Conservation (phyloP, 2,797 vertebrate genomes). For the Etheostoma nigrum region DNA sequence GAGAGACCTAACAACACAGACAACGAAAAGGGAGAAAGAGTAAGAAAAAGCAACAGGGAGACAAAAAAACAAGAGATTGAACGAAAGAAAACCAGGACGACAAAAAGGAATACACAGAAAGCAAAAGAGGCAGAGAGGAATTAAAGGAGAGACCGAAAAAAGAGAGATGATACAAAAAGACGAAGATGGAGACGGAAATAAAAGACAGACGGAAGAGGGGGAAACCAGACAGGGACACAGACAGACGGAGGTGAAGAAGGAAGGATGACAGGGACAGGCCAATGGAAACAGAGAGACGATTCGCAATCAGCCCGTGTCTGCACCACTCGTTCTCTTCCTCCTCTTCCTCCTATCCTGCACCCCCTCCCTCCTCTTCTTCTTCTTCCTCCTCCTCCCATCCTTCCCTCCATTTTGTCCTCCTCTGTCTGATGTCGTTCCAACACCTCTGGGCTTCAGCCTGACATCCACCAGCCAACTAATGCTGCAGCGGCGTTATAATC, state of each 20-base stretch:
- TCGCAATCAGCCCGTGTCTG: slow-evolving; percentile 44
- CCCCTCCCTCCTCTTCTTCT: not conserved
- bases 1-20: not conserved
- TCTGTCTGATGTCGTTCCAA: slow-evolving; percentile 71
- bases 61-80: not conserved
- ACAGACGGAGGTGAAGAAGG: slow-evolving; percentile 25
- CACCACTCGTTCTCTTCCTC: slow-evolving; percentile 46
- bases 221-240: not conserved
- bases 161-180: no score
- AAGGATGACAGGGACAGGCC: slow-evolving; percentile 20
- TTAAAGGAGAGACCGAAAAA: no score
- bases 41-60: not conserved
- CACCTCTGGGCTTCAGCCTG: slow-evolving; percentile 67
- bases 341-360: slow-evolving; percentile 35
- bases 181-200: no score
- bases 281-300: not conserved
- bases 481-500: slow-evolving; percentile 46
- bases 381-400: slow-evolving; percentile 19
- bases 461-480: slow-evolving; percentile 48
- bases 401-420: slow-evolving; percentile 77
- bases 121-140: no score
- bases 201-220: no score
- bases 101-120: no score
- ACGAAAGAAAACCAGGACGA: not conserved
- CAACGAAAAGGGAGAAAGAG: not conserved